Evolutionary conservation across 2,797 vertebrate species (phyloP), one percentile per base, ranked within the genome.

Genomic region (Apogon hyalosoma): DNA sequence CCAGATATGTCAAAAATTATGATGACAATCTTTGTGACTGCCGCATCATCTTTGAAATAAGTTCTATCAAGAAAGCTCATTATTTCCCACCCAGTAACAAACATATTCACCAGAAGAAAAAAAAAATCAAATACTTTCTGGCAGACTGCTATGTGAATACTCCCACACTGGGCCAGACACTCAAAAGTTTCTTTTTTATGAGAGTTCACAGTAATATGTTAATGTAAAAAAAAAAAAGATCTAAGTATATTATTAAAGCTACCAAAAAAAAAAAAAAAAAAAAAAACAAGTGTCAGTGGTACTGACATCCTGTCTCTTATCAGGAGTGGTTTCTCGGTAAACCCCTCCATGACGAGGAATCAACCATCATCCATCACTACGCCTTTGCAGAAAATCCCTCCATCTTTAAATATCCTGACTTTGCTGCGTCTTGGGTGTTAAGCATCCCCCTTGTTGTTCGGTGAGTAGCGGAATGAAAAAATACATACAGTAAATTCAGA

Each of bases 361-460:
- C 97, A 16, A 98, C 98, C 80, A 98, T 99, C 88, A 98, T 99
- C 88, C 98, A 99, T 92, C 98, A 99, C 93, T 99, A 99, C 19
- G 97, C 97, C 90, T 99, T 98, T 87, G 96, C 97, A 54, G 97
- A 98, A 92, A 96, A 98, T 83, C 97, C 97, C 50, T 91, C 94
- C 2, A 43, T 90, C 85, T 98, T 99, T 84, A 94, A 96, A 83
- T 98, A 97, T 91, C 97, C 98, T 18, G 98, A 98, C 90, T 98
- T 99, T 80, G 91, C 95, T 77, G 97, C 97, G 55, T 95, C 95
- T 52, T 99, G 98, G 97, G 96, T 93, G 33, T 89, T 99, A 76
- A 99, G 97, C 84, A 86, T 95, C 69, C 94, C 96, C 2, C 95
- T 99, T 36, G 86, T 98, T 68, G 95, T 94, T 85, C 95, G 96